Evolutionary conservation across 2,113 vertebrate genomes (phyloP), one percentile per base, ranked within the genome.

Genomic region (Chaetorhynchus papuensis): DNA sequence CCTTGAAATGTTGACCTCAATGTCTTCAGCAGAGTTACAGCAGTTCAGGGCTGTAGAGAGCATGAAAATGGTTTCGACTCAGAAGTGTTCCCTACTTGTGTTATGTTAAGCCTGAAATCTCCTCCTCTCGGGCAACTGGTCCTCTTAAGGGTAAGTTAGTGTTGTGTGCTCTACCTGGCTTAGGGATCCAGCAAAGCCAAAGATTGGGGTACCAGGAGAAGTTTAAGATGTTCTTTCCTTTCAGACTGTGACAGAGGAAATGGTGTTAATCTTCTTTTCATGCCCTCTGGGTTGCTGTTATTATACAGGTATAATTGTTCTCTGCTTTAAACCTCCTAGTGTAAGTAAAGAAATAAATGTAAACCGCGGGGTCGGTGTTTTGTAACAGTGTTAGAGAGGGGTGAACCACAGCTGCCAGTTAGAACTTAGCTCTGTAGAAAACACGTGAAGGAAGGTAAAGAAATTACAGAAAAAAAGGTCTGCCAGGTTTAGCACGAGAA

Each of bases 91-190:
- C 26, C 11, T 68, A 5, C 4, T 5, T 84, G 9, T 68, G 22
- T 5, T 39, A 18, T 44, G 41, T 64, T 26, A 71, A 87, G 37
- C 24, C 45, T 72, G 57, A 87, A 56, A 33, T 5, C 9, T 52
- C 30, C 65, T 72, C 28, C 7, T 57, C 26, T 39, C 8, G 44
- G 4, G 37, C 4, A 0, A 0, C 10, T 0, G 0, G 13, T 65
- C 26, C 11, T 66, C 39, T 61, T 31, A 63, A n/a, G 15, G 8
- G 19, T 41, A 59, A 56, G 3, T 24, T 68, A 19, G 17, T 72
- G 4, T 44, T 7, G 3, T 5, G 10, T 47, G 17, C 8, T 83
- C 15, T 68, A 30, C 13, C 6, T 64, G 44, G 24, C 22, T 63
- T 59, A 47, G 11, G 6, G 37, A 9, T n/a, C 37, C 14, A 41